A percentile compares a stretch with the other conserved stretches of the same genome.
Evolutionary conservation across 2,113 vertebrate species (phyloP).

Genomic region (Amblyornis subalaris): DNA sequence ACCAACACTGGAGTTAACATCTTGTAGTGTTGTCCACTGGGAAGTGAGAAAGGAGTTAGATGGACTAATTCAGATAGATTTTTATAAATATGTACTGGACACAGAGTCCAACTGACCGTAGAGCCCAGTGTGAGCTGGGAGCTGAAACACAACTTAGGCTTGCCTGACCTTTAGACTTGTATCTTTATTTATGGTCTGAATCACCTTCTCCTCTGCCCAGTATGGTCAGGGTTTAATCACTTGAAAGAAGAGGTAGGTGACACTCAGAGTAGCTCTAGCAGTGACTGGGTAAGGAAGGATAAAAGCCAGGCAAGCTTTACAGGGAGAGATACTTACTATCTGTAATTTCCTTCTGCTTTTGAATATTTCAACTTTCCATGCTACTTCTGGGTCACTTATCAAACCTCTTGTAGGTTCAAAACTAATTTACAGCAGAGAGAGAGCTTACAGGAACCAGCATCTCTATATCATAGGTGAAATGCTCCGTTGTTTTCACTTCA

Average conservation of each 20-base stretch:
- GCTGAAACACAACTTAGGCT: neutral
- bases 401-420: neutral
- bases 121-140: neutral
- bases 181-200: conserved; percentile 1
- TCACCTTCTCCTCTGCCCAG: neutral
- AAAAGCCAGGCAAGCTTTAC: neutral
- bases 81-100: neutral
- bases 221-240: neutral
- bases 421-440: neutral
- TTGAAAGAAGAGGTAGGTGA: neutral
- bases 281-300: neutral
- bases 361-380: neutral
- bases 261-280: neutral
- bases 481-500: neutral
- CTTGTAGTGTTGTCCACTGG: neutral
- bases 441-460: neutral
- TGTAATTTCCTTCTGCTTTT: neutral
- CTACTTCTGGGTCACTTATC: neutral
- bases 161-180: neutral
- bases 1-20: neutral
- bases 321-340: neutral
- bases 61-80: neutral
- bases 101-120: neutral
- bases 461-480: neutral
- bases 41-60: neutral